Percentiles rank a stretch among this genome's conserved stretches.
Evolutionary conservation across 2,113 vertebrate genomes (phyloP).

Genomic region (Prinia subflava): DNA sequence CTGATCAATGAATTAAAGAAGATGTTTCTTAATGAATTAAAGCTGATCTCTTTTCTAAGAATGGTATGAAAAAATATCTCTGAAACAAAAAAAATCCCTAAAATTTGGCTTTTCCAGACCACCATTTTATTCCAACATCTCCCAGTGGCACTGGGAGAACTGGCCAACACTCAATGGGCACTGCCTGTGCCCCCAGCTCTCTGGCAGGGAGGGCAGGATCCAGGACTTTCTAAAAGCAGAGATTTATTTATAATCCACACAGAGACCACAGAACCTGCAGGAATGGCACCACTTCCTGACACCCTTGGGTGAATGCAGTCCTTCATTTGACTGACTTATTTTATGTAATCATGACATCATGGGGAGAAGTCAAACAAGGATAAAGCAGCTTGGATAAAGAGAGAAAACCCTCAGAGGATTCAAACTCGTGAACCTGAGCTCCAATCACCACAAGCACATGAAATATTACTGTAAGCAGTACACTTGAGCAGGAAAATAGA

Average conservation of each 20-base stretch:
- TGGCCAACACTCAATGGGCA: background rate
- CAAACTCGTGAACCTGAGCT: background rate
- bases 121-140: background rate
- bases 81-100: background rate
- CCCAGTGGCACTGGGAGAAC: background rate
- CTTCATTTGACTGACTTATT: background rate
- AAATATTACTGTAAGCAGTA: background rate
- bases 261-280: background rate
- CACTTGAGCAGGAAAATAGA: background rate
- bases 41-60: background rate
- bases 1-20: background rate
- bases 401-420: background rate
- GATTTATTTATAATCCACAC: background rate
- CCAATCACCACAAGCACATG: background rate
- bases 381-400: background rate
- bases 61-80: background rate
- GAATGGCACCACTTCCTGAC: background rate
- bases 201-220: background rate
- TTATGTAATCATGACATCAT: background rate
- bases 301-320: background rate
- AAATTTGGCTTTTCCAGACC: background rate
- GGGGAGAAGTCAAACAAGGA: background rate
- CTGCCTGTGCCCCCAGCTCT: rapidly evolving
- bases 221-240: background rate
- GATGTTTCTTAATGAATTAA: background rate